Evolutionary conservation across 2,888 invertebrate genomes (phyloP).

Genomic region (Oscheius sp.): DNA sequence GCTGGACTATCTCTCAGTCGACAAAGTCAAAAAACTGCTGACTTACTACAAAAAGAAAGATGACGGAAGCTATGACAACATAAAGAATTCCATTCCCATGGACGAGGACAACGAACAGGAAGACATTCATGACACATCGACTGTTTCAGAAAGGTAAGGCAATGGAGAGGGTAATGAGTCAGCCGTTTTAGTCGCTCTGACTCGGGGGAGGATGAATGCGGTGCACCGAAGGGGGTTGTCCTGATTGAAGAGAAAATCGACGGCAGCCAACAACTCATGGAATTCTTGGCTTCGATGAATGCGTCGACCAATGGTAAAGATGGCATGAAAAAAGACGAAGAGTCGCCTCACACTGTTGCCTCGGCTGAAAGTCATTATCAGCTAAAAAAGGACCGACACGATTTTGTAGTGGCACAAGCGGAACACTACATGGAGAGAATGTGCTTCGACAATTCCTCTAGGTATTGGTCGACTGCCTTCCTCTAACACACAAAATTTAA

Average conservation of each 20-base stretch:
- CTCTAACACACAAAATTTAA: constrained; percentile 1
- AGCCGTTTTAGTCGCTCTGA: constrained; percentile 21
- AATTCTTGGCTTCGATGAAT: constrained; percentile 34
- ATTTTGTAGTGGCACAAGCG: constrained; percentile 41
- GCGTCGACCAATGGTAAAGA: not conserved
- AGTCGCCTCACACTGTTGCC: constrained; percentile 21
- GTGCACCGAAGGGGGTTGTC: constrained; percentile 15
- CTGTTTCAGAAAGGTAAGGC: constrained; percentile 23
- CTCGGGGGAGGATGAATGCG: constrained; percentile 24
- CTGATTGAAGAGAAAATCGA: constrained; percentile 29
- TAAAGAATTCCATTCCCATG: constrained; percentile 28
- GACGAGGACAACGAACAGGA: constrained; percentile 31
- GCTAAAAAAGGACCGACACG: constrained; percentile 45
- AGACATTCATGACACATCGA: constrained; percentile 6
- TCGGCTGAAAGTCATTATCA: constrained; percentile 24
- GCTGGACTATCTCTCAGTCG: constrained; percentile 38
- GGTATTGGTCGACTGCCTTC: constrained; percentile 16
- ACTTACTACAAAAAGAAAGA: constrained; percentile 52
- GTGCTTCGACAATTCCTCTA: constrained; percentile 44
- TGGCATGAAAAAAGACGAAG: not conserved
- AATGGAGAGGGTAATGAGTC: not conserved
- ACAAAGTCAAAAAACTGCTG: constrained; percentile 42
- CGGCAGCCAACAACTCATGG: constrained; percentile 31
- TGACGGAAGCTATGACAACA: constrained; percentile 43
- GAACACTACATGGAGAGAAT: constrained; percentile 44